Percentiles rank a stretch among this genome's conserved stretches.
Conservation (phyloP, 2,113 vertebrate genomes). For the Dunckerocampus dactyliophorus region DNA sequence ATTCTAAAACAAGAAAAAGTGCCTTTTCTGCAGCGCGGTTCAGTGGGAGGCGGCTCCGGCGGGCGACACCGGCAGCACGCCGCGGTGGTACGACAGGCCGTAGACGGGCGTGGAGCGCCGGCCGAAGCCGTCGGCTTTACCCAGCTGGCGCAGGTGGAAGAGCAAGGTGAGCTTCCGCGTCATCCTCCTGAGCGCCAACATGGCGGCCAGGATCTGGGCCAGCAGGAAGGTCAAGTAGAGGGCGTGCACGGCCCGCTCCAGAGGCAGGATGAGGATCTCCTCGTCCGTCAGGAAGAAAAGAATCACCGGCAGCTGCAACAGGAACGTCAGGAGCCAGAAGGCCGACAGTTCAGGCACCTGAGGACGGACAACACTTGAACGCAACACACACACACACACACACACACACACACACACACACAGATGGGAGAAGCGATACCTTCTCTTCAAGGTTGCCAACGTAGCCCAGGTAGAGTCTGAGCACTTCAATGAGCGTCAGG, state of each 20-base stretch:
- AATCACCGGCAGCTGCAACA: constrained; percentile 3
- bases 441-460: constrained; percentile 3
- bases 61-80: background rate
- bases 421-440: background rate
- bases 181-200: background rate
- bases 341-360: background rate
- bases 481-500: background rate
- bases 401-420: background rate
- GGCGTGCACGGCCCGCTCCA: constrained; percentile 7
- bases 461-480: constrained; percentile 11
- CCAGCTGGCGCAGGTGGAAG: constrained; percentile 10
- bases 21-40: too few species aligned
- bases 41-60: background rate
- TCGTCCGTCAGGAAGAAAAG: constrained; percentile 10
- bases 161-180: constrained; percentile 7
- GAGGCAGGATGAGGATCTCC: background rate
- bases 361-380: background rate
- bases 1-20: too few species aligned
- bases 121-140: background rate
- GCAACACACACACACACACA: background rate
- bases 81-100: background rate
- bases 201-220: constrained; percentile 4
- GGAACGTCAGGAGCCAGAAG: constrained; percentile 5
- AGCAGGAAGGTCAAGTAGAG: background rate
- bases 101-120: background rate